Evolutionary conservation across 2,888 invertebrate species (phyloP).

Genomic region (Megaustenia siamemsis): DNA sequence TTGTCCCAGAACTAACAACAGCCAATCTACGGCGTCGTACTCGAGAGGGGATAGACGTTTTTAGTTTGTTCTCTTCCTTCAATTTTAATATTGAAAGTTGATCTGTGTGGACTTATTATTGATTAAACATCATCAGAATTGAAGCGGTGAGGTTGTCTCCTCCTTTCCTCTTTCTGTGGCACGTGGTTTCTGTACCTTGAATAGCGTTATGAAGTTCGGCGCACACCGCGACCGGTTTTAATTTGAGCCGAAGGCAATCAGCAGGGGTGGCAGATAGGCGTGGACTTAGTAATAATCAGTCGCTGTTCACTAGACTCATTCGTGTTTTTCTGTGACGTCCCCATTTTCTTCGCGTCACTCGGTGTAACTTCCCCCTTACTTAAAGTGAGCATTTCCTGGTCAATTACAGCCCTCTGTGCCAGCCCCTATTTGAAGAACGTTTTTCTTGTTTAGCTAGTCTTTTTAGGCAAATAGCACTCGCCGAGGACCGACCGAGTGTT

Average conservation of each 20-base stretch:
- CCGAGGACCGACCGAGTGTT: neutral
- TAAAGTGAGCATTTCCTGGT: constrained; percentile 29
- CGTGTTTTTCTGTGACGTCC: neutral
- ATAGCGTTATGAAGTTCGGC: neutral
- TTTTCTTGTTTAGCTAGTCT: neutral
- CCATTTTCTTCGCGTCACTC: neutral
- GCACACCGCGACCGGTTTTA: neutral
- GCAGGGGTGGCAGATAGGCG: neutral
- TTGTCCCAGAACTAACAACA: neutral
- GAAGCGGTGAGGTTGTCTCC: neutral
- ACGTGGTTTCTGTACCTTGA: neutral
- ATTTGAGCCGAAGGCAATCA: neutral
- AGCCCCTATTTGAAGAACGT: neutral
- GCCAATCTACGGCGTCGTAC: neutral
- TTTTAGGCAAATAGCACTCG: constrained; percentile 4
- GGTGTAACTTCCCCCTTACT: neutral
- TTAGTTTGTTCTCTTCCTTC: neutral
- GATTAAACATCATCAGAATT: neutral
- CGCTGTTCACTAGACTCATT: neutral
- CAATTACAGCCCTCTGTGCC: neutral
- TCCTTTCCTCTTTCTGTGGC: too few relatives aligned
- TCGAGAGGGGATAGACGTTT: too few relatives aligned
- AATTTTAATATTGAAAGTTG: neutral
- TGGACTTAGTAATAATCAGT: constrained; percentile 1
- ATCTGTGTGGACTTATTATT: neutral